Conservation (phyloP, 2,888 invertebrate species). For the Choristoneura rosaceana region DNA sequence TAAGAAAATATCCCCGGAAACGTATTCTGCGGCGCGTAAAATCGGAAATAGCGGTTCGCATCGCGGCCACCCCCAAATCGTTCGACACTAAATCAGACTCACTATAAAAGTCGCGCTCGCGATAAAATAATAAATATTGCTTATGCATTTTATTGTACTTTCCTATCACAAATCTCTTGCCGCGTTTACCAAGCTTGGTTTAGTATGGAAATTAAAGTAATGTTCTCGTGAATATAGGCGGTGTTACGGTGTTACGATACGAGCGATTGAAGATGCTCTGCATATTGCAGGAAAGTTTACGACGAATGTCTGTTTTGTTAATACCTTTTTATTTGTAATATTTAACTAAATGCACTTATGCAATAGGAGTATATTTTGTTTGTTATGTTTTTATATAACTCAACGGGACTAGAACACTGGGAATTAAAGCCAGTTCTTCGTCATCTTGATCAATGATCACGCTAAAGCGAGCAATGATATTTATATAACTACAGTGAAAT, state of each 20-base stretch:
- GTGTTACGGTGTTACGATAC: background rate
- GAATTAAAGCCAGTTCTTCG: too few relatives aligned
- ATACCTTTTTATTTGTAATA: background rate
- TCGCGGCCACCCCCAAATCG: slow-evolving; percentile 69
- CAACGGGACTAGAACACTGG: too few relatives aligned
- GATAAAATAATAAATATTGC: slow-evolving; percentile 79
- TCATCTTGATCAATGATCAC: too few relatives aligned
- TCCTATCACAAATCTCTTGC: slow-evolving; percentile 65
- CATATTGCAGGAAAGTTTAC: background rate
- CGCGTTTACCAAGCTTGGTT: slow-evolving; percentile 40
- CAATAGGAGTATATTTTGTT: too few relatives aligned
- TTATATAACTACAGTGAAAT: too few relatives aligned
- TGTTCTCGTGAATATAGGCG: slow-evolving; percentile 11
- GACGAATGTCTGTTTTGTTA: background rate
- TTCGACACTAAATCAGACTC: slow-evolving; percentile 77
- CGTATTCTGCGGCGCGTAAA: slow-evolving; percentile 68
- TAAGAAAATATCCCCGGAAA: slow-evolving; percentile 63
- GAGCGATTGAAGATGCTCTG: background rate
- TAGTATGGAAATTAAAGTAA: slow-evolving; percentile 42
- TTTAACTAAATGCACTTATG: background rate
- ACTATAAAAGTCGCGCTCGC: slow-evolving; percentile 74
- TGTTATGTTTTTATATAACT: too few relatives aligned
- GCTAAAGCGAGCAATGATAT: too few relatives aligned
- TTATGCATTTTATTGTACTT: slow-evolving; percentile 72
- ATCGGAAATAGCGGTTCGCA: slow-evolving; percentile 77